Percentiles rank a stretch among this genome's conserved stretches.
These are phyloP conservation scores for Marcusenius ussheri DNA, from an alignment of 2,113 vertebrate genomes.

Conservation along the genomic window DNA sequence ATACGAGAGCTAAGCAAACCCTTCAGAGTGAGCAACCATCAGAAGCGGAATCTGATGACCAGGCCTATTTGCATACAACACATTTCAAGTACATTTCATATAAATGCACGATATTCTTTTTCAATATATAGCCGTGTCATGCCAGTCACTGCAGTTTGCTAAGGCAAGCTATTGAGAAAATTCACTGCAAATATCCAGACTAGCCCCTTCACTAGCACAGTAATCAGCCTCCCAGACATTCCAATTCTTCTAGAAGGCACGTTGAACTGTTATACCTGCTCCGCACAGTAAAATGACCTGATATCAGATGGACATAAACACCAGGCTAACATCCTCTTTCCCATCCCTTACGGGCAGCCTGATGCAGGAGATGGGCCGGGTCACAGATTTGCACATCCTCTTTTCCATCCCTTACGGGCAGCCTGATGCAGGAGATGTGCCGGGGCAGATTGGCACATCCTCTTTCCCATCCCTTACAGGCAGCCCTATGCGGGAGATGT, in stretches of 20 bases:
- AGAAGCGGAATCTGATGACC: background rate
- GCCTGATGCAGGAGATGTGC: background rate
- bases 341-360: background rate
- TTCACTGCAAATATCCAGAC: constrained; percentile 4
- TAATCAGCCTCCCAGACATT: background rate
- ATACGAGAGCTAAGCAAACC: background rate
- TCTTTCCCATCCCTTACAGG: background rate
- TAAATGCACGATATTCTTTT: background rate
- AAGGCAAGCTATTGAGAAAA: background rate
- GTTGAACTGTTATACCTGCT: background rate
- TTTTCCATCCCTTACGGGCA: background rate
- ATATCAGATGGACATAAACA: background rate
- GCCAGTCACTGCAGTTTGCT: background rate
- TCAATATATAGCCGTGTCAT: background rate
- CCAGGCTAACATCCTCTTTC: background rate
- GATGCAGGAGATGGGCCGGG: background rate
- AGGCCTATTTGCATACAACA: background rate
- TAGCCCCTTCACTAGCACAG: background rate
- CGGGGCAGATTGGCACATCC: background rate
- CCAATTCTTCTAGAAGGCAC: background rate
- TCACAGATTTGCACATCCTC: background rate
- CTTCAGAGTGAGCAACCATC: background rate
- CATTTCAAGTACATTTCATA: background rate
- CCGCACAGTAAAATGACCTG: background rate
- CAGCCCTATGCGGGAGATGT: background rate